Conservation (phyloP, 2,797 vertebrate genomes). For the Meda fulgida region DNA sequence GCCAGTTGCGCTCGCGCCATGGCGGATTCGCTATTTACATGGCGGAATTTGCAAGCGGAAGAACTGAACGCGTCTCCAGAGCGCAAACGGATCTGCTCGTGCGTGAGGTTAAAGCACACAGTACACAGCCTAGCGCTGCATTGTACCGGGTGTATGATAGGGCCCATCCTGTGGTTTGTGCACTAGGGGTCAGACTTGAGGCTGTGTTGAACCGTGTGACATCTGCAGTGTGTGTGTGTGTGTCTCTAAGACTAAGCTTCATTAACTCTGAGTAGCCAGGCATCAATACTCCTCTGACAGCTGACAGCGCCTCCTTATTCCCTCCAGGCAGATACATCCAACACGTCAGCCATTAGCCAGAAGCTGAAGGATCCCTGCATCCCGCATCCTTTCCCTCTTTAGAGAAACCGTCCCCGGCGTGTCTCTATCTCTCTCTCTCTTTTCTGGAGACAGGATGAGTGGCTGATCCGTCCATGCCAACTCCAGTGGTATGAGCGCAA, state of each 20-base stretch:
- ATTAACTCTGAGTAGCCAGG: constrained; percentile 20
- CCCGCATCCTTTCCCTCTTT: not conserved
- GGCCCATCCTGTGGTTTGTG: not conserved
- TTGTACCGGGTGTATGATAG: too few relatives aligned
- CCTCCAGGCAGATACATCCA: constrained; percentile 3
- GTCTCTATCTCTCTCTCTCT: not conserved
- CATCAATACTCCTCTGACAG: constrained; percentile 31
- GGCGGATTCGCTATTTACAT: too few relatives aligned
- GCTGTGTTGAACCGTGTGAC: not conserved
- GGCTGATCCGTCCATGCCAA: not conserved
- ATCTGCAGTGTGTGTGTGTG: not conserved
- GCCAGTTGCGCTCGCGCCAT: too few relatives aligned
- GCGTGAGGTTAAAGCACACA: rapidly evolving
- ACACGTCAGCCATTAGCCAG: constrained; percentile 16
- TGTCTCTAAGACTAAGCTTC: not conserved
- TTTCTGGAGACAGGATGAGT: not conserved
- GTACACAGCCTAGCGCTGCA: too few relatives aligned
- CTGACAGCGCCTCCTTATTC: constrained; percentile 24
- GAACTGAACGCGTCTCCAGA: too few relatives aligned
- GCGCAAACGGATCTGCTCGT: too few relatives aligned
- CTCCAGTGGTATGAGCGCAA: not conserved
- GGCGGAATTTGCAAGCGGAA: too few relatives aligned
- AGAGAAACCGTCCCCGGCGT: not conserved
- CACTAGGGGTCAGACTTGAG: constrained; percentile 62
- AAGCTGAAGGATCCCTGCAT: not conserved